Percentiles rank a stretch among this genome's conserved stretches.
phyloP scores from a whole-genome alignment of 2,113 vertebrate genomes.

The Macheiramphus alcinus region DNA sequence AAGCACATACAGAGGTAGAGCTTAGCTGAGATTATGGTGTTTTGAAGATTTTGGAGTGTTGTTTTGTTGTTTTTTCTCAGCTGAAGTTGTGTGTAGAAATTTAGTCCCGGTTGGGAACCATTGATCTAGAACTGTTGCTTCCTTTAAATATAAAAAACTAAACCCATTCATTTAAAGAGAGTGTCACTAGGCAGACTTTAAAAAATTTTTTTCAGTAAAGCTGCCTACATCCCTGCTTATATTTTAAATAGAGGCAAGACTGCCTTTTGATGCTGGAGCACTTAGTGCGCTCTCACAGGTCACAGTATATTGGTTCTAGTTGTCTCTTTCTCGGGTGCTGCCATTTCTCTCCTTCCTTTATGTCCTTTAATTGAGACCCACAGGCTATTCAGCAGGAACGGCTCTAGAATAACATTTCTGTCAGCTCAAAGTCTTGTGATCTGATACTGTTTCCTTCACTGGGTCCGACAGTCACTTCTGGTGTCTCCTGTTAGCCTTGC shows the following conservation, averaged over 20 bases:
- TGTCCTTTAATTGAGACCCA: neutral
- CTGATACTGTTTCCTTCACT: neutral
- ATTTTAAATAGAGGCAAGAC: neutral
- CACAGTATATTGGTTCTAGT: neutral
- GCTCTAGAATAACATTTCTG: neutral
- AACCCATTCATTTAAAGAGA: neutral
- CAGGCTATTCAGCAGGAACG: neutral
- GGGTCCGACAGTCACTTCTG: neutral
- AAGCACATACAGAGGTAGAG: neutral
- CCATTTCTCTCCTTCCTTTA: neutral
- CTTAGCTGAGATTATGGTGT: neutral
- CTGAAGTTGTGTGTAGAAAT: neutral
- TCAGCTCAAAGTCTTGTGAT: neutral
- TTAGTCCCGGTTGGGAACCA: neutral
- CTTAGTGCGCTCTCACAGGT: neutral
- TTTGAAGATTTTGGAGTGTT: neutral
- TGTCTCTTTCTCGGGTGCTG: neutral
- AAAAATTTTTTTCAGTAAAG: neutral
- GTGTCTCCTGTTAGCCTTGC: neutral
- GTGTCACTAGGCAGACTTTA: rapidly evolving
- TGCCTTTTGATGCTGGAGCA: neutral
- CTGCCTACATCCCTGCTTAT: neutral
- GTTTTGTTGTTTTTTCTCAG: neutral
- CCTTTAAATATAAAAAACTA: neutral
- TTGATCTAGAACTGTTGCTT: neutral